phyloP scores from a whole-genome alignment of 2,888 invertebrate genomes.

The Philhelius pedissequus region DNA sequence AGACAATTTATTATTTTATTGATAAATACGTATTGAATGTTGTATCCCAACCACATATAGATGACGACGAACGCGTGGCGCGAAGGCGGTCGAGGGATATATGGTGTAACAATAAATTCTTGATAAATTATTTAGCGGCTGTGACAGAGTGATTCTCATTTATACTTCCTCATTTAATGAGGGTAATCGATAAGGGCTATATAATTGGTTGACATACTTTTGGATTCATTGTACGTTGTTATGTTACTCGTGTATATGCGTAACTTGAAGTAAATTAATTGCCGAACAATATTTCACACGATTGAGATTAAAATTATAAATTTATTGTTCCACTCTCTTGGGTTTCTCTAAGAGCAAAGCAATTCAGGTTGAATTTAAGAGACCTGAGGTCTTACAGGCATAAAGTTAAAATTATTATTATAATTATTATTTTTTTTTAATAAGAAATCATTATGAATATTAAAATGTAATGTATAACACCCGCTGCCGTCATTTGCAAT shows the following conservation, averaged over 20 bases:
- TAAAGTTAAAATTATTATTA: too few species aligned
- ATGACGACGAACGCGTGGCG: too few species aligned
- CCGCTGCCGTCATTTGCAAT: too few species aligned
- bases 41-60: not conserved
- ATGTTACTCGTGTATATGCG: not conserved
- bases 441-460: too few species aligned
- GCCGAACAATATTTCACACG: not conserved
- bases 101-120: constrained; percentile 5
- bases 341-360: too few species aligned
- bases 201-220: constrained; percentile 30
- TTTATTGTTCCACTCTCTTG: not conserved
- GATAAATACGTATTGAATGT: not conserved
- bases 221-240: constrained; percentile 28
- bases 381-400: too few species aligned
- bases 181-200: constrained; percentile 43
- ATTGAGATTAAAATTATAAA: not conserved
- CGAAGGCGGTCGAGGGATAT: not conserved
- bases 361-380: too few species aligned
- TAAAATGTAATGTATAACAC: too few species aligned
- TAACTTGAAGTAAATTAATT: too few species aligned
- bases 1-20: constrained; percentile 43
- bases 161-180: constrained; percentile 42
- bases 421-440: too few species aligned
- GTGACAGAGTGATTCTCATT: constrained; percentile 9
- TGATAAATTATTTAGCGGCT: constrained; percentile 30